phyloP scores from a whole-genome alignment of 2,797 vertebrate genomes.

The Anolis apletophallus region DNA sequence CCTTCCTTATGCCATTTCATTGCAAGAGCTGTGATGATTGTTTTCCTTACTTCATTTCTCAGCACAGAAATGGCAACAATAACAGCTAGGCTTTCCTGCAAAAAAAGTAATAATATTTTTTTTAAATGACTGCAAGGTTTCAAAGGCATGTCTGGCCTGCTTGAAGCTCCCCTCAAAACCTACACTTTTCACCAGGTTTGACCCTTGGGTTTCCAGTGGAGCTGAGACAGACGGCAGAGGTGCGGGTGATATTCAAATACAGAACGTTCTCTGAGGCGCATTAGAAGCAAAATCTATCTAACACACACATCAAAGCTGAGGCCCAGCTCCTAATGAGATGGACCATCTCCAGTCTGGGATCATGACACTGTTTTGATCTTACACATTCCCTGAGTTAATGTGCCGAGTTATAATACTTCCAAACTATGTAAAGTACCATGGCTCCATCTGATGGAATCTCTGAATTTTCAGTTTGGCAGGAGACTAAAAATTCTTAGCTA shows the following conservation, averaged over 20 bases:
- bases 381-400: too few species aligned
- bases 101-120: not conserved
- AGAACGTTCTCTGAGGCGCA: not conserved
- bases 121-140: not conserved
- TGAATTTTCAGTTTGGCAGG: too few species aligned
- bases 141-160: not conserved
- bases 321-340: not conserved
- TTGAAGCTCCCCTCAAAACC: not conserved
- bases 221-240: too few species aligned
- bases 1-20: not conserved
- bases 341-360: not conserved
- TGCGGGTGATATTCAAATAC: not conserved
- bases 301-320: not conserved
- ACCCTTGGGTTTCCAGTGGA: too few species aligned
- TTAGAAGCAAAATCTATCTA: not conserved
- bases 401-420: too few species aligned
- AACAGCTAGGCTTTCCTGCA: not conserved
- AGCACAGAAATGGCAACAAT: not conserved
- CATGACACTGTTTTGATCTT: too few species aligned
- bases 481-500: too few species aligned
- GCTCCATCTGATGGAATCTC: too few species aligned
- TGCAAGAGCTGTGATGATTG: not conserved
- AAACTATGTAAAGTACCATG: too few species aligned
- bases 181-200: too few species aligned
- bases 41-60: not conserved